phyloP scores from a whole-genome alignment of 2,888 invertebrate species.

The Agrotis puta region DNA sequence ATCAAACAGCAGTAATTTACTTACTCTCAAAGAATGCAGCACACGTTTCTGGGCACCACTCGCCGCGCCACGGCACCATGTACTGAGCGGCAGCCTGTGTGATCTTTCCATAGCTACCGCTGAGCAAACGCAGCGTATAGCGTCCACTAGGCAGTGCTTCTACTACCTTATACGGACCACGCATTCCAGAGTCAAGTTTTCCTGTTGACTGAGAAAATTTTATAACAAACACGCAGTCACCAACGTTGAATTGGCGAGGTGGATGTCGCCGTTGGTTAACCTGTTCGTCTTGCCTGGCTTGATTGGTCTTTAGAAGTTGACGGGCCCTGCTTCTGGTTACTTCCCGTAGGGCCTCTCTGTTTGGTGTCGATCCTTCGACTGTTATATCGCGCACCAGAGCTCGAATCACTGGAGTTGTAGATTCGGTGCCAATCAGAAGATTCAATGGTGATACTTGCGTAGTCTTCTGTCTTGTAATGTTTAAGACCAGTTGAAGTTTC shows the following conservation, averaged over 20 bases:
- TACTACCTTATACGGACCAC: neutral
- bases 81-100: constrained; percentile 5
- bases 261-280: neutral
- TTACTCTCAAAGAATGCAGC: constrained; percentile 1
- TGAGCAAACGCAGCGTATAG: neutral
- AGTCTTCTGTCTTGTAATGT: too few relatives aligned
- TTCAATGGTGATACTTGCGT: too few relatives aligned
- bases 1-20: too few relatives aligned
- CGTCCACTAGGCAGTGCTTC: neutral
- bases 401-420: neutral
- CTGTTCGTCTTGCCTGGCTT: neutral
- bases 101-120: neutral
- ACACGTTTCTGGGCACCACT: neutral
- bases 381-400: neutral
- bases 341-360: neutral
- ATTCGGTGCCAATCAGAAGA: too few relatives aligned
- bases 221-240: constrained; percentile 1
- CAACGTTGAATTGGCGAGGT: neutral
- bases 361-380: neutral
- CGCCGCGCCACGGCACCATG: constrained; percentile 14
- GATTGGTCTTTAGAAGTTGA: neutral
- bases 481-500: too few relatives aligned
- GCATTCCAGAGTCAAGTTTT: constrained; percentile 15
- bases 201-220: constrained; percentile 2
- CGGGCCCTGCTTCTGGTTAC: neutral